Evolutionary conservation across 2,797 vertebrate genomes (phyloP).

Genomic region (Rachycentron canadum): DNA sequence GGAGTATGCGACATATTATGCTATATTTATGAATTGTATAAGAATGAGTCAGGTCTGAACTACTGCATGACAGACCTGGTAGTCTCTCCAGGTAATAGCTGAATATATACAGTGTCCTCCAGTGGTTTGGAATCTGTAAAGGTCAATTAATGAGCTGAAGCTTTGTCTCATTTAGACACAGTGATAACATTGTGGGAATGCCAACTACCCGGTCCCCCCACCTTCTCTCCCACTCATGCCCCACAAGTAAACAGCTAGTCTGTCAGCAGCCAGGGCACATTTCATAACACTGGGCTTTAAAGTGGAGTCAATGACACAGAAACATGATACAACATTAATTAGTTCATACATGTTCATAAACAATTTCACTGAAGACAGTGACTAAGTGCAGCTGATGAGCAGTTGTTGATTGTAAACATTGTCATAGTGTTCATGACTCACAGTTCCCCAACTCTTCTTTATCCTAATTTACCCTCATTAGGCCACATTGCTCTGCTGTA

Average conservation of each 20-base stretch:
- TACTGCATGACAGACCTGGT: background rate
- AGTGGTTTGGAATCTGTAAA: slow-evolving; percentile 2
- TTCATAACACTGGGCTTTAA: slow-evolving; percentile 35
- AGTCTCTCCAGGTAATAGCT: background rate
- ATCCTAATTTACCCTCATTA: slow-evolving; percentile 25
- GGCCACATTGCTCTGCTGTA: slow-evolving; percentile 8
- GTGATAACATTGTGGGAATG: slow-evolving; percentile 23
- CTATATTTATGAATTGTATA: background rate
- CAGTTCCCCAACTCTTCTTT: slow-evolving; percentile 11
- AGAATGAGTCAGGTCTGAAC: background rate
- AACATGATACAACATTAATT: slow-evolving; percentile 2
- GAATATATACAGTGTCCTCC: background rate
- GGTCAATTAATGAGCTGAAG: slow-evolving; percentile 16
- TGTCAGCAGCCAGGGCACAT: slow-evolving; percentile 23
- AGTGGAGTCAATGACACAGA: slow-evolving; percentile 24
- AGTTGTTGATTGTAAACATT: slow-evolving; percentile 23
- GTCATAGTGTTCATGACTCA: slow-evolving; percentile 20
- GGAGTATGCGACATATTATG: slow-evolving; percentile 16
- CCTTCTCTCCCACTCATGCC: background rate
- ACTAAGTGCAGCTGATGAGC: slow-evolving; percentile 11
- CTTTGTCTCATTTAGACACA: slow-evolving; percentile 23
- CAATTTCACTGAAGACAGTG: slow-evolving; percentile 10
- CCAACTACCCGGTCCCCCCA: slow-evolving; percentile 3
- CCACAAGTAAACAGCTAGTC: slow-evolving; percentile 12
- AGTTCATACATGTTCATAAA: background rate